Conservation (phyloP, 2,888 invertebrate species). For the Cepaea hortensis region DNA sequence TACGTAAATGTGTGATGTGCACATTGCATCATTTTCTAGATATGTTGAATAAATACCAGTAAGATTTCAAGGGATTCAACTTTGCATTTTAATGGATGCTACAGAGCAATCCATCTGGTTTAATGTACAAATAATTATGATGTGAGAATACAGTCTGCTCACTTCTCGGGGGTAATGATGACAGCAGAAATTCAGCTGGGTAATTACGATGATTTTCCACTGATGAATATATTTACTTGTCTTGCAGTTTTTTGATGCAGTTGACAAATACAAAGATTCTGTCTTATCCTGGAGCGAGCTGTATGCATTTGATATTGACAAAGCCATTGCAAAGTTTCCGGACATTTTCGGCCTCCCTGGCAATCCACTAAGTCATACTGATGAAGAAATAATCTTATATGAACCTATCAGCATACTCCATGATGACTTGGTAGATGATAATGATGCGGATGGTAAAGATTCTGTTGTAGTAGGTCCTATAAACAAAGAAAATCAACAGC, state of each 20-base stretch:
- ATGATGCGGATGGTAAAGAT: neutral
- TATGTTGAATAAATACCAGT: no score
- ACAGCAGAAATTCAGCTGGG: no score
- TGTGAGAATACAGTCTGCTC: no score
- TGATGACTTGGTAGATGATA: neutral
- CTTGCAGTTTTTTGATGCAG: slow-evolving; percentile 47
- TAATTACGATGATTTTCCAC: no score
- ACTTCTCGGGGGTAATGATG: no score
- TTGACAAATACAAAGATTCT: slow-evolving; percentile 47
- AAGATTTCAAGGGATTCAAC: no score
- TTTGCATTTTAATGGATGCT: no score
- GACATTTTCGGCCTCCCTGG: slow-evolving; percentile 47
- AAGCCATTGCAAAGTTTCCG: slow-evolving; percentile 43
- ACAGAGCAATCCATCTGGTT: no score
- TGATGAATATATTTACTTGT: neutral
- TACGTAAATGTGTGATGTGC: no score
- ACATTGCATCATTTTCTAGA: no score
- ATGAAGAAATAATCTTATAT: slow-evolving; percentile 34
- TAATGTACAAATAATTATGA: no score
- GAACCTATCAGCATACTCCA: neutral
- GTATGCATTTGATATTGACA: slow-evolving; percentile 50
- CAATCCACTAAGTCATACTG: neutral
- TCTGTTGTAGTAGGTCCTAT: neutral
- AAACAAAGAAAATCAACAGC: neutral
- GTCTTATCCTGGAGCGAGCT: slow-evolving; percentile 51